Conservation (phyloP, 2,888 invertebrate genomes). For the Ellobium chinense region DNA sequence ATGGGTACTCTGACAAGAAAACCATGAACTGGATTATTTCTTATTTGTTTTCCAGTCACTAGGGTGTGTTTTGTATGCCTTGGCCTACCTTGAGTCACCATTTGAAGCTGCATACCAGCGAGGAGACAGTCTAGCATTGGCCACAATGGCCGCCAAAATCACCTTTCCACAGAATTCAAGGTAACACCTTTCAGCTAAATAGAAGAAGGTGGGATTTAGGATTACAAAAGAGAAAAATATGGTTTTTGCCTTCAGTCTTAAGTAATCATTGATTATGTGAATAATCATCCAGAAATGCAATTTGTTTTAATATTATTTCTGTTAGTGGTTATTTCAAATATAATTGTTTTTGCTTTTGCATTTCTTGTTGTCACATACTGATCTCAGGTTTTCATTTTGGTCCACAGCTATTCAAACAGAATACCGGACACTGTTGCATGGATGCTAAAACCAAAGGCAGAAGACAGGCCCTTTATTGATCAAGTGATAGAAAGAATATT, state of each 20-base stretch:
- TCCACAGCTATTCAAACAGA: conserved; percentile 82
- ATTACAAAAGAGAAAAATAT: too few species aligned
- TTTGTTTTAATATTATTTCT: too few species aligned
- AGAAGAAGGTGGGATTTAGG: too few species aligned
- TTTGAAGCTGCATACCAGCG: conserved; percentile 90
- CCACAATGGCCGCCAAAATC: conserved; percentile 88
- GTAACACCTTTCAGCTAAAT: too few species aligned
- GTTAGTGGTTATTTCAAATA: neutral
- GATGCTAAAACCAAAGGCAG: conserved; percentile 87
- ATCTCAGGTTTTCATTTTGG: too few species aligned
- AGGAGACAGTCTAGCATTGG: conserved; percentile 92
- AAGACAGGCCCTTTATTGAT: conserved; percentile 88
- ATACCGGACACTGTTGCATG: conserved; percentile 85
- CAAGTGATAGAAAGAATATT: conserved; percentile 82
- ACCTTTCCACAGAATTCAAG: conserved; percentile 86
- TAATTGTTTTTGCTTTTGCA: too few species aligned
- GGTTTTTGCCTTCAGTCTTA: too few species aligned
- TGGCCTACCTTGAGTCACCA: conserved; percentile 91
- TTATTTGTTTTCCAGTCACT: conserved; percentile 83
- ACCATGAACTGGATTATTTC: neutral
- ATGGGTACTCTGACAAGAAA: too few species aligned
- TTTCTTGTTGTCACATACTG: too few species aligned
- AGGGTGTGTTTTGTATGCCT: conserved; percentile 91
- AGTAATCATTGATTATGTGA: too few species aligned
- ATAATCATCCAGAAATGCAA: too few species aligned